Conservation (phyloP, 2,888 invertebrate species). For the Tipula helvola region DNA sequence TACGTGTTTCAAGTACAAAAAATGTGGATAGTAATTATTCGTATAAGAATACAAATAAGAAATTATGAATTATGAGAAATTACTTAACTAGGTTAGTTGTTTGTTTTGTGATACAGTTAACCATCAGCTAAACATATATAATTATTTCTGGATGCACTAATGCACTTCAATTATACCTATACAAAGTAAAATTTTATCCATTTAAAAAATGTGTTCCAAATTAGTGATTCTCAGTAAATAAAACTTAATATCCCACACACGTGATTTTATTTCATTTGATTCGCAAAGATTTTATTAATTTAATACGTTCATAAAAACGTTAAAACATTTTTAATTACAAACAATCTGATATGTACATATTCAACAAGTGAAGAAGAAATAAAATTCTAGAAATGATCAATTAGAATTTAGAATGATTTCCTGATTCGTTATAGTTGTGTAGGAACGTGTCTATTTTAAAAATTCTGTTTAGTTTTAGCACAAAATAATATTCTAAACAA, state of each 20-base stretch:
- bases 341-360: background rate
- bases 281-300: background rate
- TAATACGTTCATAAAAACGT: background rate
- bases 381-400: background rate
- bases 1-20: background rate
- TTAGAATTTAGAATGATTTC: background rate
- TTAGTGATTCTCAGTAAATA: background rate
- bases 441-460: background rate
- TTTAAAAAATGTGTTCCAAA: background rate
- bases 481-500: background rate
- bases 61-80: background rate
- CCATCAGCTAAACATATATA: background rate
- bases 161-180: background rate
- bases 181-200: background rate
- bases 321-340: background rate
- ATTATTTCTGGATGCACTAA: background rate
- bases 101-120: background rate
- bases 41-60: background rate
- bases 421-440: background rate
- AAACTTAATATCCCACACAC: background rate
- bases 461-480: background rate
- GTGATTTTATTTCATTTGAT: background rate
- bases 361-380: background rate
- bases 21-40: background rate
- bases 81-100: background rate